These are phyloP conservation scores for Hippocampus barbouri DNA, from an alignment of 2,113 vertebrate genomes.

Conservation along the genomic window DNA sequence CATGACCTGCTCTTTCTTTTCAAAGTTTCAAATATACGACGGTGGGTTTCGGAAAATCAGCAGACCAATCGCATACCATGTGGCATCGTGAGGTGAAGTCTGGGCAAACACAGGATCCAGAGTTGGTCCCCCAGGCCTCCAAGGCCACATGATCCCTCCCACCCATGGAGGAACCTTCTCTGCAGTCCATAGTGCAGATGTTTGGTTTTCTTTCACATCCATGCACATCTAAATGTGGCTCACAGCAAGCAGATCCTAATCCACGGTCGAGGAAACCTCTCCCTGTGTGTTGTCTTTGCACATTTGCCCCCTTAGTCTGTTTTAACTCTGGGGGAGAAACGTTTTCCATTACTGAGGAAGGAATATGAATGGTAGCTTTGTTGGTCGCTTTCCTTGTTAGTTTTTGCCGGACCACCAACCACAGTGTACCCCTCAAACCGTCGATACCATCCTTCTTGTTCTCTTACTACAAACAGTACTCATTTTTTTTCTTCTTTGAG, in stretches of 20 bases:
- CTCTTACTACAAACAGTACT: neutral
- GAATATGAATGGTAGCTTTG: constrained; percentile 64
- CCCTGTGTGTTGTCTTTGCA: constrained; percentile 62
- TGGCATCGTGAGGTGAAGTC: neutral
- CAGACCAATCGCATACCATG: neutral
- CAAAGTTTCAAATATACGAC: neutral
- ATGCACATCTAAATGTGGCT: constrained; percentile 39
- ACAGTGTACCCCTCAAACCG: neutral
- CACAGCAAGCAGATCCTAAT: constrained; percentile 47
- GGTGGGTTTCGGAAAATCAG: neutral
- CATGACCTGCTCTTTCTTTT: neutral
- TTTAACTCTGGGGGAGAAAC: constrained; percentile 31
- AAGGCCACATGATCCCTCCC: constrained; percentile 35
- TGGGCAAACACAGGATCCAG: constrained; percentile 13
- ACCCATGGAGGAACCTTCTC: constrained; percentile 26
- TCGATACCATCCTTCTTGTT: neutral
- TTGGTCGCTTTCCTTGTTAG: constrained; percentile 38
- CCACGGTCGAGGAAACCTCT: constrained; percentile 40
- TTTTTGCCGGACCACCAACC: constrained; percentile 26
- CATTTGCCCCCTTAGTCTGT: constrained; percentile 51
- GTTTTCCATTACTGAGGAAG: constrained; percentile 48
- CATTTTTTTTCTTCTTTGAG: neutral
- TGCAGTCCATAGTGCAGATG: constrained; percentile 41
- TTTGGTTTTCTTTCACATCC: constrained; percentile 31
- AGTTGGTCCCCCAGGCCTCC: constrained; percentile 38